phyloP scores from a whole-genome alignment of 2,888 invertebrate species.

The Callyntrura sp. region DNA sequence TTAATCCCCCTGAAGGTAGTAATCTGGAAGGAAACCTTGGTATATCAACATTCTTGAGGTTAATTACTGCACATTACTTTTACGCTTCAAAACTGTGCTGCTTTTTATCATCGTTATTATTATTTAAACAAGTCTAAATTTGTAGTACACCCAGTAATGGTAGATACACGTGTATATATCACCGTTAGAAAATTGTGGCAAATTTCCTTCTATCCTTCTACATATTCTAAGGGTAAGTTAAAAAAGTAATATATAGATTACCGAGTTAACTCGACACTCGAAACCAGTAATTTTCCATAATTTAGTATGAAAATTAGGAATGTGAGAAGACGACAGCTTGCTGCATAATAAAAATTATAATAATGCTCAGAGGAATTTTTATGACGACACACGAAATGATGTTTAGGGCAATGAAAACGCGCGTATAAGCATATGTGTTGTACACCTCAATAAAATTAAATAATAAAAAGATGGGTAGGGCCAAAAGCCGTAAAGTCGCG shows the following conservation, averaged over 20 bases:
- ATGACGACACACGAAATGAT: slow-evolving; percentile 16
- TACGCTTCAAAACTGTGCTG: too few relatives aligned
- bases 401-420: slow-evolving; percentile 23
- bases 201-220: background rate
- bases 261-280: slow-evolving; percentile 48
- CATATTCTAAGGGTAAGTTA: background rate
- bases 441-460: slow-evolving; percentile 30
- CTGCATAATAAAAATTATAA: slow-evolving; percentile 25
- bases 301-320: slow-evolving; percentile 66
- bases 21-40: background rate
- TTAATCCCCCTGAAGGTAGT: background rate
- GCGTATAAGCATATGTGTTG: slow-evolving; percentile 4
- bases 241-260: background rate
- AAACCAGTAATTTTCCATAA: slow-evolving; percentile 67
- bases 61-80: background rate
- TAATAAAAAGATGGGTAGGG: slow-evolving; percentile 50
- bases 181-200: background rate
- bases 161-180: background rate
- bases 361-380: slow-evolving; percentile 42
- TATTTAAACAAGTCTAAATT: too few relatives aligned
- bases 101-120: too few relatives aligned
- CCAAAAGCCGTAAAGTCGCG: slow-evolving; percentile 1
- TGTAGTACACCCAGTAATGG: too few relatives aligned
- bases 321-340: slow-evolving; percentile 28
- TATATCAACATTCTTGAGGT: background rate